phyloP scores from a whole-genome alignment of 2,113 vertebrate species.

The Datnioides undecimradiatus region DNA sequence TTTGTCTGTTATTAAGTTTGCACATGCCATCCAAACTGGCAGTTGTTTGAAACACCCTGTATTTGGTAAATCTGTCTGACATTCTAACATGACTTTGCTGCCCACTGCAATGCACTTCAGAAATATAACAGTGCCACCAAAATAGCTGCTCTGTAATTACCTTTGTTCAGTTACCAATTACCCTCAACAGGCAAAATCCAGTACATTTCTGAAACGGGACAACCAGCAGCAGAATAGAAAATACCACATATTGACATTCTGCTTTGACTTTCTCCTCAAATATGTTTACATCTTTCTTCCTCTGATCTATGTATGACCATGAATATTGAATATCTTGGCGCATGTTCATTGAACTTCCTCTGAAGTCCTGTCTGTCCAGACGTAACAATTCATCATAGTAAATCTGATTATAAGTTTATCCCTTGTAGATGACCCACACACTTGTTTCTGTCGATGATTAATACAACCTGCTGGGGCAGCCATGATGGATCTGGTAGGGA shows the following conservation, averaged over 20 bases:
- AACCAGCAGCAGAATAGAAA: conserved; percentile 42
- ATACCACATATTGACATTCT: conserved; percentile 65
- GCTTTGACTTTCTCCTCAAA: conserved; percentile 56
- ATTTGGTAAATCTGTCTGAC: not conserved
- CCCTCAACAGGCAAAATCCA: conserved; percentile 32
- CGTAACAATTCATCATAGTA: conserved; percentile 77
- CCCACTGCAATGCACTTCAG: conserved; percentile 1
- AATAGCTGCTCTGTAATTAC: conserved; percentile 29
- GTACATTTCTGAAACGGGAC: conserved; percentile 36
- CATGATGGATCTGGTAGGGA: conserved; percentile 94
- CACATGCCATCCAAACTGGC: not conserved
- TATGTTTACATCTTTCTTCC: conserved; percentile 62
- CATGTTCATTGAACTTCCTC: conserved; percentile 58
- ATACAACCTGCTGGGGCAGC: conserved; percentile 87
- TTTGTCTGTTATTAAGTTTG: not conserved
- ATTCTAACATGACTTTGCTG: not conserved
- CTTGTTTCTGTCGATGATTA: conserved; percentile 88
- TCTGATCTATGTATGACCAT: conserved; percentile 55
- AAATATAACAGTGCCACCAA: conserved; percentile 5
- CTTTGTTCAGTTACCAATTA: conserved; percentile 38
- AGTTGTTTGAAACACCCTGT: not conserved
- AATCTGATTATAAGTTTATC: conserved; percentile 86
- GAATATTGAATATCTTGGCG: conserved; percentile 56
- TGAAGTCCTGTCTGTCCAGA: conserved; percentile 72
- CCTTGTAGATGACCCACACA: conserved; percentile 82